Evolutionary conservation across 2,797 vertebrate species (phyloP).

Genomic region (Gymnothorax reevesii): DNA sequence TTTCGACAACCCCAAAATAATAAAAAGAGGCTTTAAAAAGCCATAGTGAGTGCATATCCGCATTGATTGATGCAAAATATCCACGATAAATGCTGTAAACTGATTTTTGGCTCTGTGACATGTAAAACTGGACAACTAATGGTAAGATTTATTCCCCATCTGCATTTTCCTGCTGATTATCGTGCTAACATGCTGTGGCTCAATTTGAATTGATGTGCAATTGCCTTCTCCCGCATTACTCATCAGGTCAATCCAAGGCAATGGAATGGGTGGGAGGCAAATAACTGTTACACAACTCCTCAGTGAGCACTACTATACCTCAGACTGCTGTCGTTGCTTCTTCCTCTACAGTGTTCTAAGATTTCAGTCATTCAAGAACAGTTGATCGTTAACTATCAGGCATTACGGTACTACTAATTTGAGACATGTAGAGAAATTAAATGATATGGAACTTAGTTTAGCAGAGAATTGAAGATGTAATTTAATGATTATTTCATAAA

Average conservation of each 20-base stretch:
- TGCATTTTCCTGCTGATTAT: constrained; percentile 22
- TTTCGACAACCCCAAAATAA: neutral
- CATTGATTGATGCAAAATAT: neutral
- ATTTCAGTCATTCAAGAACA: neutral
- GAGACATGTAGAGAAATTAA: neutral
- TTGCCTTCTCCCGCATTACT: constrained; percentile 23
- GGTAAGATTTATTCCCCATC: constrained; percentile 16
- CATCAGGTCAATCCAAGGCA: constrained; percentile 19
- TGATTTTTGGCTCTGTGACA: constrained; percentile 8
- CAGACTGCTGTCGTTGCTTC: neutral
- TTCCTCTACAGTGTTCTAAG: neutral
- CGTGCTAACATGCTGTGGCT: constrained; percentile 4
- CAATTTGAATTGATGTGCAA: constrained; percentile 15
- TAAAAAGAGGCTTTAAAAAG: neutral
- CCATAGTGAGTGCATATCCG: neutral
- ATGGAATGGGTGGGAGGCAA: constrained; percentile 8
- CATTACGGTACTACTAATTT: neutral
- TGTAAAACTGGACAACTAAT: constrained; percentile 2
- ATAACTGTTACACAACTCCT: neutral
- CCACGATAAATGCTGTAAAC: neutral
- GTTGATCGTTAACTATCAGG: neutral
- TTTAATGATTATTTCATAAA: neutral
- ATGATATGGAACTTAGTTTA: neutral
- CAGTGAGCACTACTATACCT: neutral
- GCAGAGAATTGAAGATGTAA: neutral